Conservation (phyloP, 2,888 invertebrate genomes). For the Torymus aiolomorphi region DNA sequence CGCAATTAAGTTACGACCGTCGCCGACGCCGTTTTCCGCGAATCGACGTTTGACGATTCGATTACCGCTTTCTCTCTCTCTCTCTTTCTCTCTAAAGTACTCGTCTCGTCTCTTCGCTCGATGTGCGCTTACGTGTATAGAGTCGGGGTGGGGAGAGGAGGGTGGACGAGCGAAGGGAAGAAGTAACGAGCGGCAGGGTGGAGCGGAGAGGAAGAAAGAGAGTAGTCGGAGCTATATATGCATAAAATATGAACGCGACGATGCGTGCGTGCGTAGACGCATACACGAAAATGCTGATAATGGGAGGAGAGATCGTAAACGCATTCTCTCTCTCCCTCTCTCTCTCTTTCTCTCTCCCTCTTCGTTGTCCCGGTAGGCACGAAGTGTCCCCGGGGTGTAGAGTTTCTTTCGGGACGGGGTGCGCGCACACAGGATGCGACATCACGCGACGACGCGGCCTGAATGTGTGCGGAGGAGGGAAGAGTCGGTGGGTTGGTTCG, state of each 20-base stretch:
- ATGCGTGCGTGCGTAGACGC: background rate
- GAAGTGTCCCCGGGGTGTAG: slow-evolving; percentile 3
- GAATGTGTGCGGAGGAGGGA: too few species aligned
- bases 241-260: slow-evolving; percentile 47
- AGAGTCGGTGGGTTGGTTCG: too few species aligned
- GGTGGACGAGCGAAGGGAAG: background rate
- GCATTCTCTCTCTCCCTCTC: background rate
- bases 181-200: background rate
- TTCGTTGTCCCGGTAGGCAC: background rate
- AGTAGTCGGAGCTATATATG: background rate
- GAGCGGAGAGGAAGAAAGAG: slow-evolving; percentile 5
- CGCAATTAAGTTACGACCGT: slow-evolving; percentile 18
- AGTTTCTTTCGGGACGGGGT: slow-evolving; percentile 32
- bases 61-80: slow-evolving; percentile 11
- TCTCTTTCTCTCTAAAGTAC: too few species aligned
- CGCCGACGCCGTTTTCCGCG: too few species aligned
- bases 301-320: slow-evolving; percentile 10
- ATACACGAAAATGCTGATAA: slow-evolving; percentile 27
- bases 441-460: too few species aligned
- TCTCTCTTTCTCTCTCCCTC: background rate
- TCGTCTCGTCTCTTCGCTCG: too few species aligned
- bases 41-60: slow-evolving; percentile 21
- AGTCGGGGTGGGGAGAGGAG: background rate
- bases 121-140: too few species aligned
- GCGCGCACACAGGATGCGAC: too few species aligned